Base-by-base conservation (phyloP, 2,797 vertebrate genomes). In the Pantherophis vulpinus region DNA sequence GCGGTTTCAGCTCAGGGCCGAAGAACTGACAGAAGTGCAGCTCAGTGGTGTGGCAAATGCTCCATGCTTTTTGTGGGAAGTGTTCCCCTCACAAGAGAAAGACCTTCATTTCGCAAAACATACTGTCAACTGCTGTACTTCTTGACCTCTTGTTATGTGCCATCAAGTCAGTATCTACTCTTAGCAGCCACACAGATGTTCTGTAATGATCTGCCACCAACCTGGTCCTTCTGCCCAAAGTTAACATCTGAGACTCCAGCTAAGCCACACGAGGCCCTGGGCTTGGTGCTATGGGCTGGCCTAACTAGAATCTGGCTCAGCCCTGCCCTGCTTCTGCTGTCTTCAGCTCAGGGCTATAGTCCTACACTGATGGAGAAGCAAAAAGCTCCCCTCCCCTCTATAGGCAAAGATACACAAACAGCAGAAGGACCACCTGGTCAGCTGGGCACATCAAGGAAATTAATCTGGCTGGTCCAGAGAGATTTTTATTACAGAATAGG, bases 401-500 rank as follows among this genome's bases (percentile, higher is more conserved):
- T 37, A 74, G 70, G 23, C 23, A 83, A 47, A 42, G 9, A 25
- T 23, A 56, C 55, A 91, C 42, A 86, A n/a, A 32, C 91, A 90
- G 87, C 95, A 92, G 74, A 5, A 70, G 74, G 23, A 94, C 16
- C 47, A 66, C 88, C 91, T 61, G 9, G 54, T 51, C 86, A 93
- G 91, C 92, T 0, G 70, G 87, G 93, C 56, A 66, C 60, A 87
- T 89, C 89, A 10, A 88, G 91, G 83, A 88, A 93, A 90, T 27
- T 70, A 93, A 47, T 47, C 79, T 25, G 20, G 79, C 20, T 83
- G 79, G 79, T 47, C 10, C 63, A 27, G 25, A 23, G 32, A 56
- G 93, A 60, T 56, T 91, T 94, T 94, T 74, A 95, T 96, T 96
- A 95, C 92, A 96, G 95, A 91, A 91, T 3, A 86, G 86, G 91